A percentile compares a stretch with the other conserved stretches of the same genome.
phyloP scores from a whole-genome alignment of 2,113 vertebrate genomes.

The Oncorhynchus nerka region DNA sequence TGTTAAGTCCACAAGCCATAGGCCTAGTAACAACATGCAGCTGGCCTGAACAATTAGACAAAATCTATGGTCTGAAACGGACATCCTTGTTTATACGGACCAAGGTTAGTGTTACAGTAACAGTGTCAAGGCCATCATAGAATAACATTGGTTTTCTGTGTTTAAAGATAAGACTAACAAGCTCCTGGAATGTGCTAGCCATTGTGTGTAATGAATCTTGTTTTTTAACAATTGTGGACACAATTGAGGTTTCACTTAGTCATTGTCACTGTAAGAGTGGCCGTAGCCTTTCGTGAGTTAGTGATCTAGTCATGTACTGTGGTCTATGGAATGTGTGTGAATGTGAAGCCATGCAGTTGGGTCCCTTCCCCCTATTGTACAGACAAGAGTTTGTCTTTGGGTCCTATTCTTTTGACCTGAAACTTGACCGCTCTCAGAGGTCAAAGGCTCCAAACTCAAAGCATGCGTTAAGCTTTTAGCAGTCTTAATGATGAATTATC shows the following conservation, averaged over 20 bases:
- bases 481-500: slow-evolving; percentile 41
- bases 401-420: slow-evolving; percentile 49
- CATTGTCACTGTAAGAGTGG: slow-evolving; percentile 41
- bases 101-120: slow-evolving; percentile 22
- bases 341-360: neutral
- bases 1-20: neutral
- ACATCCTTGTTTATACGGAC: slow-evolving; percentile 48
- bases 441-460: slow-evolving; percentile 15
- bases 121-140: slow-evolving; percentile 3
- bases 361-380: slow-evolving; percentile 39
- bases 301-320: slow-evolving; percentile 50
- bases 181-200: neutral
- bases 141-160: neutral
- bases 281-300: slow-evolving; percentile 7
- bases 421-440: slow-evolving; percentile 66
- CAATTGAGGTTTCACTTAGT: slow-evolving; percentile 41
- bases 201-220: slow-evolving; percentile 28
- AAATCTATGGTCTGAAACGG: slow-evolving; percentile 11
- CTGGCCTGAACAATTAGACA: slow-evolving; percentile 31
- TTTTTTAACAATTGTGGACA: slow-evolving; percentile 38
- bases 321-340: slow-evolving; percentile 22
- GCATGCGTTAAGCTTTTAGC: slow-evolving; percentile 39
- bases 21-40: neutral
- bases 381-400: slow-evolving; percentile 45
- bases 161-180: slow-evolving; percentile 15